phyloP scores from a whole-genome alignment of 2,888 invertebrate species.

The Tribolium freemani region DNA sequence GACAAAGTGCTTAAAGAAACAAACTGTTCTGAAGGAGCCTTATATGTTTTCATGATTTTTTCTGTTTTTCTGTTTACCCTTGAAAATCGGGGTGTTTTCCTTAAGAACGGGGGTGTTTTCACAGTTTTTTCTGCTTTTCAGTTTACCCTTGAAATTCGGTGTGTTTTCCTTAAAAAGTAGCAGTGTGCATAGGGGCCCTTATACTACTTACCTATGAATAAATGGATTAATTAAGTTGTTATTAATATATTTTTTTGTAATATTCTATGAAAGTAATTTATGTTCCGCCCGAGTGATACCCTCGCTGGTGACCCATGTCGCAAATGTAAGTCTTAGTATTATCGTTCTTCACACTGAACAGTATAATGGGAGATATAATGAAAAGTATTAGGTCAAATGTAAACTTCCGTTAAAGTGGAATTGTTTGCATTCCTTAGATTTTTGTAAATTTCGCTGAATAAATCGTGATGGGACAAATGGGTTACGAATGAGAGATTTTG shows the following conservation, averaged over 20 bases:
- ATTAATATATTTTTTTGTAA: not conserved
- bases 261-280: not conserved
- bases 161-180: too few species aligned
- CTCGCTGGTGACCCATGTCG: not conserved
- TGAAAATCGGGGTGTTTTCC: too few species aligned
- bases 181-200: too few species aligned
- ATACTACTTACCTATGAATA: too few species aligned
- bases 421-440: too few species aligned
- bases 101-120: too few species aligned
- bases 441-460: too few species aligned
- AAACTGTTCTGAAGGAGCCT: slow-evolving; percentile 17
- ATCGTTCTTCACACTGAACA: not conserved
- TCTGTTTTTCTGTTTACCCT: too few species aligned
- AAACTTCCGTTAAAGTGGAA: too few species aligned
- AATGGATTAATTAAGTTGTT: too few species aligned
- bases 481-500: slow-evolving; percentile 3
- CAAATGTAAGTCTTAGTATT: not conserved
- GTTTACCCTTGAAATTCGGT: not conserved
- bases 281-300: not conserved
- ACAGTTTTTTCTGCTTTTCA: not conserved
- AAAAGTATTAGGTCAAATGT: too few species aligned
- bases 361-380: too few species aligned
- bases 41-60: slow-evolving; percentile 5
- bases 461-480: not conserved
- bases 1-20: slow-evolving; percentile 25